Base-by-base conservation (phyloP, 2,113 vertebrate species). In the Bambusicola thoracicus region DNA sequence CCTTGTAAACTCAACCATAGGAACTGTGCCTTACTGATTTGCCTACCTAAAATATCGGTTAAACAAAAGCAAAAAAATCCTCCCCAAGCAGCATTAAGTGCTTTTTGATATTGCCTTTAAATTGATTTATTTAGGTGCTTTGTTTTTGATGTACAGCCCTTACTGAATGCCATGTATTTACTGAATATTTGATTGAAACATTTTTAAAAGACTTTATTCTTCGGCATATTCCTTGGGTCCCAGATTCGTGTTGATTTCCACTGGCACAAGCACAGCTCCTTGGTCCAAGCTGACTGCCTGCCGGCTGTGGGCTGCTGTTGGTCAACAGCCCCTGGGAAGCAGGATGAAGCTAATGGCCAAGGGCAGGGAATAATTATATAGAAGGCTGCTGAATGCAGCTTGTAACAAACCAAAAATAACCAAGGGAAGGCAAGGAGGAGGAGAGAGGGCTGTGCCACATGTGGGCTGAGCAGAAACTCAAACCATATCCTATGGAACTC, bases 361-460 rank as follows among this genome's bases (percentile, higher is more conserved):
- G 63, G 67, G 59, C 79, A 93, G 94, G 67, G 66, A 58, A 93
- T 55, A 91, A 73, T 74, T 92, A 20, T 76, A 95, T 80, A 96
- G 92, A 92, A 92, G 79, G 17, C 80, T 81, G 85, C 79, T 68
- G 85, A 95, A 95, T 90, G 81, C 93, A 94, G 82, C 79, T 91
- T 36, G 43, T 65, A 80, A 81, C 69, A 92, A 92, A 80, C 65
- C 25, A 81, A 87, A 92, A 93, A 78, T 74, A 92, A 68, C 63
- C 19, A 19, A 4, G 55, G 19, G 59, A 29, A 87, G 84, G 59
- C 4, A 8, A 89, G 78, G 83, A 79, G 65, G 58, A 84, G 53
- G 72, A 79, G 81, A 32, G 73, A 0, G 0, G 2, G 55, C 62
- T 89, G 38, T 56, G 69, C 90, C 70, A n/a, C 53, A 18, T 3